phyloP scores from a whole-genome alignment of 2,113 vertebrate species.

The Talpa occidentalis region DNA sequence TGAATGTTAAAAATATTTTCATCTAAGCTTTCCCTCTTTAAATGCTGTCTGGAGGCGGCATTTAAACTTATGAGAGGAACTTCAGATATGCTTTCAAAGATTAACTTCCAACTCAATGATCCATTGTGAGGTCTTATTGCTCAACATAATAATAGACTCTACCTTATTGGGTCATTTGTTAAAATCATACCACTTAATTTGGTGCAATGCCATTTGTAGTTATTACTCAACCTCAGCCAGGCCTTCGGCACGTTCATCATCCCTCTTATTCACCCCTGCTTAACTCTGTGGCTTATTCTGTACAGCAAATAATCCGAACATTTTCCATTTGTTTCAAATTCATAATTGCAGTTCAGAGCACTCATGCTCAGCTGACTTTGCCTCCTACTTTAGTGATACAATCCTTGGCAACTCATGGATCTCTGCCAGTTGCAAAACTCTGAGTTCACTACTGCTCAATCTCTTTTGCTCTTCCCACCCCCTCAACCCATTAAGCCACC shows the following conservation, averaged over 20 bases:
- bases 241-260: not conserved
- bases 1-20: slow-evolving; percentile 50
- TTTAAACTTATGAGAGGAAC: slow-evolving; percentile 60
- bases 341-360: not conserved
- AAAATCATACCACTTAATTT: slow-evolving; percentile 63
- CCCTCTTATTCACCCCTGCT: slow-evolving; percentile 16
- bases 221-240: slow-evolving; percentile 23
- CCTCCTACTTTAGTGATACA: not conserved
- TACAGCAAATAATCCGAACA: not conserved
- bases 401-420: not conserved
- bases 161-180: slow-evolving; percentile 65
- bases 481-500: not conserved
- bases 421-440: not conserved
- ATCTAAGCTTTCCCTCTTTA: slow-evolving; percentile 40
- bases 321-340: not conserved
- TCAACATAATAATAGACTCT: slow-evolving; percentile 61
- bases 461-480: not conserved
- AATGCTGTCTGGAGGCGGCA: slow-evolving; percentile 49
- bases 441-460: not conserved
- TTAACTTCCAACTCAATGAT: slow-evolving; percentile 66
- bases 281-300: not conserved
- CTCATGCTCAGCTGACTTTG: not conserved
- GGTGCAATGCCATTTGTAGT: not conserved
- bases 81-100: slow-evolving; percentile 52
- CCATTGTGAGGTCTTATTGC: slow-evolving; percentile 66